Base-by-base conservation (phyloP, 2,888 invertebrate species). In the Pristionchus arcanus region DNA sequence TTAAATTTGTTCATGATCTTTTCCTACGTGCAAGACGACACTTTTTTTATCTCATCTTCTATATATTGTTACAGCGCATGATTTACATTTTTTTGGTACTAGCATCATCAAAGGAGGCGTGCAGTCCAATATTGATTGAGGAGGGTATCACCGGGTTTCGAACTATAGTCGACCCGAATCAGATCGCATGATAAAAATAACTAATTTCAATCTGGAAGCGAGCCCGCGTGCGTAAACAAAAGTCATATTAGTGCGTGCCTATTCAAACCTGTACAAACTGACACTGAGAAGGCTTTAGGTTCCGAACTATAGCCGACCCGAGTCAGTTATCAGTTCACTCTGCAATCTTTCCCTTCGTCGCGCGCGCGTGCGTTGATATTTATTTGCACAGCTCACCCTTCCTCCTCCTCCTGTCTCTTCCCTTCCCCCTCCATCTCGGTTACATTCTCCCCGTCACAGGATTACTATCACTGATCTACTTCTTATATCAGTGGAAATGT, bases 351-450 rank as follows among this genome's bases (percentile, higher is more conserved):
- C 81, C 31, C 16, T 2, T 53, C 34, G 13, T 42, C n/a, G 28
- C 28, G n/a, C 83, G 49, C 28, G 21, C 74, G 28, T 21, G 77
- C 42, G 42, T 59, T 55, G 59, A 85, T 85, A 63, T 85, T 63
- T 85, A 85, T 66, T 85, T 85, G 81, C 81, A 53, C 81, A 81
- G 81, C 81, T 81, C n/a, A 81, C 87, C 28, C 59, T 34, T 59
- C 63, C 28, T n/a, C 59, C 74, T 42, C 13, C 81, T 63, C 63
- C n/a, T 25, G 21, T 87, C 87, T 49, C n/a, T 34, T 34, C 85
- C 85, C 21, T 53, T 59, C 85, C 25, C 49, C 55, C 34, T 49
- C 63, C 85, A 21, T 77, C 74, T 77, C n/a, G 16, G 25, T 81
- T 81, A 81, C 81, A 81, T 81, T 81, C 77, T 25, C 28, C 31